Evolutionary conservation across 2,113 vertebrate genomes (phyloP).

Genomic region (Symphodus melops): DNA sequence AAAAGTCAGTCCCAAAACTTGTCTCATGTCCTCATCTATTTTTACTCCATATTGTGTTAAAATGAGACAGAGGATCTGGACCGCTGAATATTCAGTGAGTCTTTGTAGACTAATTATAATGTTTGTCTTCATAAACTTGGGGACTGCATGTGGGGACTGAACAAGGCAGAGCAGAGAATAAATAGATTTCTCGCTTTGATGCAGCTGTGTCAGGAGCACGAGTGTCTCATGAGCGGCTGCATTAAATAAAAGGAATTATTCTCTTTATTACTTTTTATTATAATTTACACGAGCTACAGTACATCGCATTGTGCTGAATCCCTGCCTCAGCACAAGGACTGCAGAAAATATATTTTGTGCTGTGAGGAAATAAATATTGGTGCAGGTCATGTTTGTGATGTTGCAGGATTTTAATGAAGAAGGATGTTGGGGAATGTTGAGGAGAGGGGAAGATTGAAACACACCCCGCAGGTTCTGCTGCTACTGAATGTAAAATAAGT

Average conservation of each 20-base stretch:
- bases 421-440: conserved; percentile 58
- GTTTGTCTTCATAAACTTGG: conserved; percentile 77
- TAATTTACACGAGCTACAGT: conserved; percentile 67
- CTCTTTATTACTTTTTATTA: conserved; percentile 73
- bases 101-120: conserved; percentile 80
- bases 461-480: conserved; percentile 45
- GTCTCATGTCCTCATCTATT: conserved; percentile 61
- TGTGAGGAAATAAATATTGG: conserved; percentile 72
- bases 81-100: conserved; percentile 79
- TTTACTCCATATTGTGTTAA: conserved; percentile 57
- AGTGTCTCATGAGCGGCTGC: conserved; percentile 44
- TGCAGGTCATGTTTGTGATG: conserved; percentile 72
- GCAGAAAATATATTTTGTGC: conserved; percentile 64
- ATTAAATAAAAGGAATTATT: conserved; percentile 57
- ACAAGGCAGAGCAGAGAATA: conserved; percentile 71
- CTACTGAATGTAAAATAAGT: conserved; percentile 60
- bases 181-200: conserved; percentile 73
- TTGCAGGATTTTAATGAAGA: conserved; percentile 69
- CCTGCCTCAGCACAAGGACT: conserved; percentile 62
- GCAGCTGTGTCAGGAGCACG: conserved; percentile 65
- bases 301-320: conserved; percentile 34
- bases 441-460: conserved; percentile 62
- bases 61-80: conserved; percentile 71
- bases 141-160: conserved; percentile 59
- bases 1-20: conserved; percentile 48